A percentile compares a stretch with the other conserved stretches of the same genome.
Conservation (phyloP, 1,140 invertebrate species). For the Orchesella cincta region DNA sequence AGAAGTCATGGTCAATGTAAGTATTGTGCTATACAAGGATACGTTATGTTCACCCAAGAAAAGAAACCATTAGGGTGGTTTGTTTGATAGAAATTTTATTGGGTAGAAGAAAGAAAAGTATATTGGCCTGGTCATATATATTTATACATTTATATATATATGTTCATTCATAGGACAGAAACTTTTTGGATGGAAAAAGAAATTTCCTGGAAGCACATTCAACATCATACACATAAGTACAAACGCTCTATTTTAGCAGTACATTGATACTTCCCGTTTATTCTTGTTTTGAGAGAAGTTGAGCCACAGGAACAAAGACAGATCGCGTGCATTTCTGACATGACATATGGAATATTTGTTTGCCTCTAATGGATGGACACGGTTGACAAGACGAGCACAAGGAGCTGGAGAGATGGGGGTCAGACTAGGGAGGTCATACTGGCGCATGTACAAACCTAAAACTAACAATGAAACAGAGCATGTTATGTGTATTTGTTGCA, state of each 20-base stretch:
- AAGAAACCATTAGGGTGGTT: not conserved
- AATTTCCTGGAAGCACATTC: too few species aligned
- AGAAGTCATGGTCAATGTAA: slow-evolving; percentile 17
- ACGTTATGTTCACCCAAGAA: not conserved
- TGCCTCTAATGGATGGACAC: slow-evolving; percentile 26
- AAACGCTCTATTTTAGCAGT: too few species aligned
- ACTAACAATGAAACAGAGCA: too few species aligned
- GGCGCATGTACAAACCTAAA: too few species aligned
- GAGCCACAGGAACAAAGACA: slow-evolving; percentile 17
- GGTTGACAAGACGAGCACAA: slow-evolving; percentile 28
- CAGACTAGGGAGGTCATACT: slow-evolving; percentile 16
- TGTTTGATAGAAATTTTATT: slow-evolving; percentile 4
- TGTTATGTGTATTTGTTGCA: too few species aligned
- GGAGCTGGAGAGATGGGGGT: slow-evolving; percentile 13
- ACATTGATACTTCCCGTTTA: not conserved
- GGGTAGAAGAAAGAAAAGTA: not conserved
- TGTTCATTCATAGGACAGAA: too few species aligned
- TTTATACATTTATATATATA: too few species aligned
- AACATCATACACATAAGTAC: too few species aligned
- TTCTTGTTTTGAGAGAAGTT: slow-evolving; percentile 27
- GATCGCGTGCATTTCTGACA: slow-evolving; percentile 29
- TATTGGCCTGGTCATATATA: too few species aligned
- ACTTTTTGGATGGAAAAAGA: too few species aligned
- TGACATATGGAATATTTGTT: slow-evolving; percentile 30
- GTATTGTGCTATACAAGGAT: not conserved